Conservation (phyloP, 2,888 invertebrate genomes). For the Cosmopolites sordidus region DNA sequence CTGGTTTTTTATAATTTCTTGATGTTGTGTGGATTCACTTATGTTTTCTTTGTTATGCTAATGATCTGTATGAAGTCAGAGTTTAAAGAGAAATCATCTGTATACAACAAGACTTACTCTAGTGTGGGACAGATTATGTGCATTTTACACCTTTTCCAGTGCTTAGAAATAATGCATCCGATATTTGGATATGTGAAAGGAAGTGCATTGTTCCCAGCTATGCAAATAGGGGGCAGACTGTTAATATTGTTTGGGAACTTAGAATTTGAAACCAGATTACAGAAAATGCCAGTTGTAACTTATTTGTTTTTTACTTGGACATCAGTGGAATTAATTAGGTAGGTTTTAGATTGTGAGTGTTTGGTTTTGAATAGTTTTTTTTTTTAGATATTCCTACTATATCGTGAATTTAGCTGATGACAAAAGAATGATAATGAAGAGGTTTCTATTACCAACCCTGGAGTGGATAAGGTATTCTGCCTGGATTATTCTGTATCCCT, state of each 20-base stretch:
- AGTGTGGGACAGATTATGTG: constrained; percentile 70
- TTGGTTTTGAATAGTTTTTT: background rate
- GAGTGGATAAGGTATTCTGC: constrained; percentile 92
- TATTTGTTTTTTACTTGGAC: constrained; percentile 85
- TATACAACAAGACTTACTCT: constrained; percentile 7
- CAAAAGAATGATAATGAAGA: constrained; percentile 56
- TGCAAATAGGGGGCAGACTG: constrained; percentile 68
- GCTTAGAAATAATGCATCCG: constrained; percentile 86
- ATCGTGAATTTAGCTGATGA: constrained; percentile 56
- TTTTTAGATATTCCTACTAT: constrained; percentile 86
- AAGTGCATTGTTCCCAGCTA: constrained; percentile 62
- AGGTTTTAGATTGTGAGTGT: constrained; percentile 1
- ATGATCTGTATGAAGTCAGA: too few species aligned
- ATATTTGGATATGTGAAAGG: constrained; percentile 85
- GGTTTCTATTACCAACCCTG: constrained; percentile 61
- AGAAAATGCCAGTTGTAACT: constrained; percentile 80
- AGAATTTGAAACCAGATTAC: constrained; percentile 80
- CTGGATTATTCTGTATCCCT: constrained; percentile 91
- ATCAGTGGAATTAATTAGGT: constrained; percentile 78
- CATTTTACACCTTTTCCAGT: constrained; percentile 77
- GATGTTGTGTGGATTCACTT: constrained; percentile 82
- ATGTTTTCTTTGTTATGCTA: constrained; percentile 53
- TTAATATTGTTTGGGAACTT: constrained; percentile 70
- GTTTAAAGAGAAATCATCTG: too few species aligned
- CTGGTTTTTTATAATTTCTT: constrained; percentile 83